These are phyloP conservation scores for Drosophila cognata DNA, from an alignment of 2,888 invertebrate genomes.

Conservation along the genomic window DNA sequence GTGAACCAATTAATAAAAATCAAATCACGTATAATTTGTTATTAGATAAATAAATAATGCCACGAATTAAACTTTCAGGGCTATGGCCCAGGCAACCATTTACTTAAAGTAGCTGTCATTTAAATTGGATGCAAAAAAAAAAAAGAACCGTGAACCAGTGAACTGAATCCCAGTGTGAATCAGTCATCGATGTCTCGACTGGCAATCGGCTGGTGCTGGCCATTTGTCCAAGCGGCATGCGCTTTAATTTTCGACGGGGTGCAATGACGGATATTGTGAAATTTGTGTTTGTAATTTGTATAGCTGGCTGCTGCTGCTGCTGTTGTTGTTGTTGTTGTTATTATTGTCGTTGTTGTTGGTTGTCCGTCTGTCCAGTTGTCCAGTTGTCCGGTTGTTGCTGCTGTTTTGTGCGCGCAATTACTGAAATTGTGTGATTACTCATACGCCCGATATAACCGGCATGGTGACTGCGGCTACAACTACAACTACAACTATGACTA, in stretches of 20 bases:
- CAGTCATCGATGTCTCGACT: conserved; percentile 50
- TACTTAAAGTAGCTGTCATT: conserved; percentile 13
- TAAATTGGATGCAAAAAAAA: not conserved
- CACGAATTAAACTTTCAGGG: not conserved
- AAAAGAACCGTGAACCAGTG: conserved; percentile 48
- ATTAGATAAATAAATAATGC: not conserved
- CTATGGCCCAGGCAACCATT: not conserved
- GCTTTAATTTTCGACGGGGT: conserved; percentile 74
- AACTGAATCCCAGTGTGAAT: conserved; percentile 47
- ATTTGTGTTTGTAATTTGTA: conserved; percentile 77
- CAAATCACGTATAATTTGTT: no score
- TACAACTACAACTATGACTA: conserved; percentile 28
- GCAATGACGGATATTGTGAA: conserved; percentile 82
- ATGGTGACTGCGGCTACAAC: conserved; percentile 43
- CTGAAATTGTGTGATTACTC: conserved; percentile 79
- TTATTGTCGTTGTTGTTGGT: conserved; percentile 23
- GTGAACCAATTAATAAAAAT: not conserved
- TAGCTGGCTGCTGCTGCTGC: conserved; percentile 27
- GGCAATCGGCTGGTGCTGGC: conserved; percentile 36
- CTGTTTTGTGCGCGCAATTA: conserved; percentile 71
- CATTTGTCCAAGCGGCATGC: conserved; percentile 69
- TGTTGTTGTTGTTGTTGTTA: conserved; percentile 16
- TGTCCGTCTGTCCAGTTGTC: conserved; percentile 45
- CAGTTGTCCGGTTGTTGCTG: conserved; percentile 35
- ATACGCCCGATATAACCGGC: conserved; percentile 81